Evolutionary conservation across 1,140 invertebrate genomes (phyloP).

Genomic region (Elymnias hypermnestra): DNA sequence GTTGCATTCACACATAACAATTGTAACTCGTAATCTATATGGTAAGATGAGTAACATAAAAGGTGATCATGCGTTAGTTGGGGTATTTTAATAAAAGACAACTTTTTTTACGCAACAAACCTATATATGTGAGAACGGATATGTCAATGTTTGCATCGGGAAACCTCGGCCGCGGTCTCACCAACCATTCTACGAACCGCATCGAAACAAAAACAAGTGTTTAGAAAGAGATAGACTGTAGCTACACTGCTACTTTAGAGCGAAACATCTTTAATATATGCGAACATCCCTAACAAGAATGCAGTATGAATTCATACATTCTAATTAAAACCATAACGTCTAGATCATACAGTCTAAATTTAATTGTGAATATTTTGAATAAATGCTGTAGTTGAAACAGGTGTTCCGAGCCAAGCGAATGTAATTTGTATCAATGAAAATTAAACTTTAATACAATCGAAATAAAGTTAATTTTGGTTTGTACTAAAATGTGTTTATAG

Average conservation of each 20-base stretch:
- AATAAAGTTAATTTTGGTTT: conserved; percentile 22
- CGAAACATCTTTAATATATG: conserved; percentile 74
- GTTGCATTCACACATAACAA: no score
- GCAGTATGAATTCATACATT: conserved; percentile 24
- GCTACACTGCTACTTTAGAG: conserved; percentile 42
- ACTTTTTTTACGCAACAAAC: conserved; percentile 5
- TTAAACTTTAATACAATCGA: neutral
- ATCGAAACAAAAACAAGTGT: conserved; percentile 64
- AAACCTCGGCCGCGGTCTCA: conserved; percentile 28
- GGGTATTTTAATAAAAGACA: no score
- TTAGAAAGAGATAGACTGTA: conserved; percentile 58
- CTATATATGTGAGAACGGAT: conserved; percentile 16
- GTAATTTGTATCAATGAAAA: conserved; percentile 8
- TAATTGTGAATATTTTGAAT: conserved; percentile 25
- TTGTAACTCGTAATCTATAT: no score
- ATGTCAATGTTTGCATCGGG: conserved; percentile 23
- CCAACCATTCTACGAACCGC: conserved; percentile 41
- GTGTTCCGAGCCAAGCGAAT: conserved; percentile 60
- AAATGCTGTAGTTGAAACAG: conserved; percentile 68
- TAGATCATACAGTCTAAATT: conserved; percentile 24
- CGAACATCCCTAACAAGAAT: conserved; percentile 70
- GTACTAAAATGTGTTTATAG: conserved; percentile 9
- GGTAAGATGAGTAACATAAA: no score
- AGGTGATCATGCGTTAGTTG: no score
- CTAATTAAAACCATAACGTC: conserved; percentile 24